Evolutionary conservation across 2,113 vertebrate genomes (phyloP).

Genomic region (Prinia subflava): DNA sequence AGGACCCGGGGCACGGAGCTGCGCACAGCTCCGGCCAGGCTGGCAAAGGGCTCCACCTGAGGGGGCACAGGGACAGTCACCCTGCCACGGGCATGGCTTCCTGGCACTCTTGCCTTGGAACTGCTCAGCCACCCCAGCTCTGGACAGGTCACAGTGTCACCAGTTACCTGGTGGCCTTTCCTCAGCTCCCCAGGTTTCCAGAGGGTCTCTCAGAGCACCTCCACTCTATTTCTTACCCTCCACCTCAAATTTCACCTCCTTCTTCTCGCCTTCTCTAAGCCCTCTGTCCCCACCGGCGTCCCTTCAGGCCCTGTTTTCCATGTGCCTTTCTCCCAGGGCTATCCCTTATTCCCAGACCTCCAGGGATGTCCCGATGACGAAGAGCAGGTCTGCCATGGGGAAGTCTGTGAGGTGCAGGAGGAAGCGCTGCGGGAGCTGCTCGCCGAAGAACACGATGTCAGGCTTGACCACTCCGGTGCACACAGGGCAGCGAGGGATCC

Average conservation of each 20-base stretch:
- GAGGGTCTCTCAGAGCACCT: neutral
- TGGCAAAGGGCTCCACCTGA: conserved; percentile 94
- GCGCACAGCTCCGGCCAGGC: conserved; percentile 78
- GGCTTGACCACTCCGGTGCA: conserved; percentile 89
- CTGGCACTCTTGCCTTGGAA: accelerated
- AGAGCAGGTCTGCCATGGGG: conserved; percentile 86
- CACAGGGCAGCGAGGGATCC: conserved; percentile 78
- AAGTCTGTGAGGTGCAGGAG: conserved; percentile 85
- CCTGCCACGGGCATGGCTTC: accelerated
- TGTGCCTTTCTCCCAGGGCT: neutral
- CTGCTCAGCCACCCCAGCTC: accelerated
- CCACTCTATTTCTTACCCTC: neutral
- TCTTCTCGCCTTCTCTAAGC: neutral
- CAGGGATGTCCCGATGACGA: conserved; percentile 91
- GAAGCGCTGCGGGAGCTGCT: conserved; percentile 86
- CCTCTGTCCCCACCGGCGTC: neutral
- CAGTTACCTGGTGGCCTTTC: neutral
- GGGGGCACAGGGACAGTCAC: neutral
- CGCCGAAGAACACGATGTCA: conserved; percentile 93
- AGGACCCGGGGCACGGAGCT: conserved; percentile 83
- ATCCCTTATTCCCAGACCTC: conserved; percentile 75
- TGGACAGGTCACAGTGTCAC: neutral
- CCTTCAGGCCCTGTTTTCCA: neutral
- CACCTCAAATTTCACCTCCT: neutral
- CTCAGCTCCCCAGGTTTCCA: neutral